Conservation (phyloP, 1,140 invertebrate genomes). For the Ylistrum balloti region DNA sequence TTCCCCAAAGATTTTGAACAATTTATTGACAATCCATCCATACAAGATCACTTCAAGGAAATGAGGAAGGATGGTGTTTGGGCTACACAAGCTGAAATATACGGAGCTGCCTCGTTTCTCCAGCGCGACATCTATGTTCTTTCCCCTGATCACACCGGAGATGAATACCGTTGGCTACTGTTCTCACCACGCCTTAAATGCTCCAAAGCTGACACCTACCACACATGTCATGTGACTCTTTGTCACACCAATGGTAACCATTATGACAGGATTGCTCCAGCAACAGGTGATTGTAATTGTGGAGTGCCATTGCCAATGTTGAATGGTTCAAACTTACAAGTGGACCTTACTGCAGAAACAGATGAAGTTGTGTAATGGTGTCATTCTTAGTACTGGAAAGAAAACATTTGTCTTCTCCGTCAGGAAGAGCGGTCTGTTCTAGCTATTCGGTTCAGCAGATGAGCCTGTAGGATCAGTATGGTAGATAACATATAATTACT, state of each 20-base stretch:
- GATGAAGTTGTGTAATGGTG: slow-evolving; percentile 42
- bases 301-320: slow-evolving; percentile 63
- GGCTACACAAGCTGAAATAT: slow-evolving; percentile 78
- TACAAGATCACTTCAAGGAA: slow-evolving; percentile 67
- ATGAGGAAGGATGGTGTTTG: slow-evolving; percentile 73
- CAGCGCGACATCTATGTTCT: slow-evolving; percentile 75
- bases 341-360: slow-evolving; percentile 65
- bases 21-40: slow-evolving; percentile 69
- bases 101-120: slow-evolving; percentile 75
- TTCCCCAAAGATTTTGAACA: slow-evolving; percentile 72
- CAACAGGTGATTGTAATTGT: slow-evolving; percentile 69
- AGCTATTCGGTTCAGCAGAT: too few species aligned
- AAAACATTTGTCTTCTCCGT: too few species aligned
- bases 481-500: too few species aligned
- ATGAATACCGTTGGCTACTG: slow-evolving; percentile 73
- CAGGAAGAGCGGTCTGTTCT: too few species aligned
- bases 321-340: slow-evolving; percentile 58
- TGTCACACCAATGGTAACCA: slow-evolving; percentile 78
- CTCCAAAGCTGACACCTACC: slow-evolving; percentile 52
- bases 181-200: slow-evolving; percentile 71
- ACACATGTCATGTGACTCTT: slow-evolving; percentile 71
- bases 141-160: slow-evolving; percentile 71
- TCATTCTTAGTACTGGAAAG: too few species aligned
- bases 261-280: slow-evolving; percentile 73
- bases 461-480: too few species aligned